phyloP scores from a whole-genome alignment of 2,113 vertebrate genomes.

The Rhabdomys dilectus region DNA sequence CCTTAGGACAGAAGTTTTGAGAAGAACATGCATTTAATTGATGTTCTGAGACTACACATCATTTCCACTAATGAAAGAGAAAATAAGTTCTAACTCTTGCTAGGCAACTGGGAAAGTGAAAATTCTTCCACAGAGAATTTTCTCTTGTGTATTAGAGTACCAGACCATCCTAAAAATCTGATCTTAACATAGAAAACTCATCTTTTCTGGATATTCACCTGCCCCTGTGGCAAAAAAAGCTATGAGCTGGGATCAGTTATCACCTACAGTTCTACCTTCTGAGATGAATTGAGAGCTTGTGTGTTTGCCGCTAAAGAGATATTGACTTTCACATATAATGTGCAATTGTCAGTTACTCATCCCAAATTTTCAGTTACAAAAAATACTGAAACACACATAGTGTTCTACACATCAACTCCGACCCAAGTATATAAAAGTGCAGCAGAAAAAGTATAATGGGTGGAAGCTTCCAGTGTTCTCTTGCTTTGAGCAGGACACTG shows the following conservation, averaged over 20 bases:
- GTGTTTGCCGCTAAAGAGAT: neutral
- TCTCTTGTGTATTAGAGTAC: too few relatives aligned
- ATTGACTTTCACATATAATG: neutral
- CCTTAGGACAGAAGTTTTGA: neutral
- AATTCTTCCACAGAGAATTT: neutral
- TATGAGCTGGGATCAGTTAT: neutral
- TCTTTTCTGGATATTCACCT: neutral
- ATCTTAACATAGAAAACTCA: neutral
- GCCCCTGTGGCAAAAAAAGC: neutral
- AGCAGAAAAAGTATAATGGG: neutral
- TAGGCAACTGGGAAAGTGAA: neutral
- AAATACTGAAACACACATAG: neutral
- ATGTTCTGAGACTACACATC: neutral
- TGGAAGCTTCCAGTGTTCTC: too few relatives aligned
- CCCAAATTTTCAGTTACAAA: neutral
- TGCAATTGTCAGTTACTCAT: neutral
- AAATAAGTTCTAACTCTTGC: neutral
- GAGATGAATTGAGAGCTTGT: neutral
- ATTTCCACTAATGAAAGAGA: neutral
- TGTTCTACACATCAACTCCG: neutral
- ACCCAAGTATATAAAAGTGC: neutral
- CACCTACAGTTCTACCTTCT: neutral
- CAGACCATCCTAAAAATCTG: neutral
- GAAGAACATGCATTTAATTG: neutral
- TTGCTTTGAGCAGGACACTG: neutral